phyloP scores from a whole-genome alignment of 2,113 vertebrate species.

The Tamias sibiricus region DNA sequence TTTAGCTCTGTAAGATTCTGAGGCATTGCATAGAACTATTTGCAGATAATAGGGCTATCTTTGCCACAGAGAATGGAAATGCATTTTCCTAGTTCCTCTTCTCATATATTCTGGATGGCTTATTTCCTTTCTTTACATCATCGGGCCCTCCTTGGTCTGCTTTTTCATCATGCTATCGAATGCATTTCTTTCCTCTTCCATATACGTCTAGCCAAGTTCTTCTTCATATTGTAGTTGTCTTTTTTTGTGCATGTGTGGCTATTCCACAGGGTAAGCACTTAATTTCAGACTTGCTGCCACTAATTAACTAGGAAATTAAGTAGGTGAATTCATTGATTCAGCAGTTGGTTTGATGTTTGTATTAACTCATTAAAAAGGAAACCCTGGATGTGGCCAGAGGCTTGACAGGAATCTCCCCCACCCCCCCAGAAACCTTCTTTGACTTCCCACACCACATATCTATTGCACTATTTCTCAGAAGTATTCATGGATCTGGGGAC shows the following conservation, averaged over 20 bases:
- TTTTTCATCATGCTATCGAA: background rate
- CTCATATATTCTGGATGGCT: background rate
- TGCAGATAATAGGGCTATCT: background rate
- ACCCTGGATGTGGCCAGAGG: constrained; percentile 44
- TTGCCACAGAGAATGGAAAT: constrained; percentile 23
- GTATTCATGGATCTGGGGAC: background rate
- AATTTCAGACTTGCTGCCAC: constrained; percentile 66
- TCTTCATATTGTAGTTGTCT: background rate
- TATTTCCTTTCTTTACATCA: background rate
- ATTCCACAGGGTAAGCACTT: constrained; percentile 73
- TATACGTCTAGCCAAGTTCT: background rate
- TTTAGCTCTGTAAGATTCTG: background rate
- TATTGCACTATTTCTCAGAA: constrained; percentile 63
- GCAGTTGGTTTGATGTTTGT: constrained; percentile 67
- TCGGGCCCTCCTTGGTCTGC: background rate
- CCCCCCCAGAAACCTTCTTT: constrained; percentile 15
- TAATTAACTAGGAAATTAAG: constrained; percentile 72
- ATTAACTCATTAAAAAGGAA: constrained; percentile 71
- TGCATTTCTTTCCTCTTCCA: background rate
- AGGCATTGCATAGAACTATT: background rate
- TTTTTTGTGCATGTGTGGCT: background rate
- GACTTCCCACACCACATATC: constrained; percentile 42
- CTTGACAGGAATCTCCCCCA: constrained; percentile 33
- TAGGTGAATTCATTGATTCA: constrained; percentile 76
- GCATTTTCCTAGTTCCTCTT: background rate